Evolutionary conservation across 2,113 vertebrate species (phyloP).

Genomic region (Cyanoderma ruficeps): DNA sequence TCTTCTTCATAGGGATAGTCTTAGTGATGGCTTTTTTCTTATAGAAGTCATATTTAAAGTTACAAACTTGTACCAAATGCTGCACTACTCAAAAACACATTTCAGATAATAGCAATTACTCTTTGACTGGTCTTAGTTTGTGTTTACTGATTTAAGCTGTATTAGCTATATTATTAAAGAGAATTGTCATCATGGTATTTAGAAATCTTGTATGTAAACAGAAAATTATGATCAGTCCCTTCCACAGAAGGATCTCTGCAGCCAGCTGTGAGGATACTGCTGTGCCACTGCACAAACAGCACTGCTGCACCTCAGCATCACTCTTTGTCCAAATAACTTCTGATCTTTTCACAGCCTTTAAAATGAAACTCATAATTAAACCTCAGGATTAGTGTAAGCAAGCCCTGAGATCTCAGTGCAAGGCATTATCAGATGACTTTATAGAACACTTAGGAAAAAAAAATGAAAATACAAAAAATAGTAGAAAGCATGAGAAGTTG

Average conservation of each 20-base stretch:
- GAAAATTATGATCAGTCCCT: background rate
- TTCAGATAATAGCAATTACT: background rate
- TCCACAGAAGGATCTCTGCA: background rate
- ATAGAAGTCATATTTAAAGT: background rate
- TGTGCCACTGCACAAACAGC: background rate
- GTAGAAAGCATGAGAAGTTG: background rate
- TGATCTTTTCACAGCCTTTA: background rate
- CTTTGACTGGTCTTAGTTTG: background rate
- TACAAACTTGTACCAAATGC: background rate
- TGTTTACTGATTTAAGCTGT: background rate
- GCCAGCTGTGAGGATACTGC: background rate
- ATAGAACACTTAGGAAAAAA: background rate
- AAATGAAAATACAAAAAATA: background rate
- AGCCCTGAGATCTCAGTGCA: background rate
- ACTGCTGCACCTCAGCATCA: background rate
- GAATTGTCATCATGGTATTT: background rate
- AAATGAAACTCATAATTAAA: background rate
- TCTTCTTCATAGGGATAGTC: background rate
- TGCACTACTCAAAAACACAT: background rate
- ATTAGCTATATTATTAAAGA: background rate
- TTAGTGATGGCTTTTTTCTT: background rate
- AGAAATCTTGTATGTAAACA: background rate
- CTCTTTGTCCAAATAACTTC: background rate
- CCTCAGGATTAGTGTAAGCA: background rate
- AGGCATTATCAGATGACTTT: background rate